phyloP scores from a whole-genome alignment of 2,888 invertebrate genomes.

The Heliconius erato region DNA sequence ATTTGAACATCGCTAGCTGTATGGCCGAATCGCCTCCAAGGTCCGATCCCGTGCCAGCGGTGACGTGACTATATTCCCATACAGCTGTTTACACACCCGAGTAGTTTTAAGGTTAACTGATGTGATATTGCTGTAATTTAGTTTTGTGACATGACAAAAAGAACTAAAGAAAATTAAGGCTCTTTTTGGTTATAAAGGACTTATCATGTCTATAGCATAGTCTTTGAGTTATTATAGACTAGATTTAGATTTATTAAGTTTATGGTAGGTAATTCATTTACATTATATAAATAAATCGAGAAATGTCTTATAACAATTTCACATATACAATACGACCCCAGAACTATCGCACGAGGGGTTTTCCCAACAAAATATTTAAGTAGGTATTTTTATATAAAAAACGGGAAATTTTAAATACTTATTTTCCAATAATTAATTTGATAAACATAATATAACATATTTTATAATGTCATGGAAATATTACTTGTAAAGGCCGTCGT shows the following conservation, averaged over 20 bases:
- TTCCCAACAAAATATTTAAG: not conserved
- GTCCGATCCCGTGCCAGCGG: conserved; percentile 62
- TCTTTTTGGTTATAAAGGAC: too few relatives aligned
- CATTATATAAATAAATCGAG: not conserved
- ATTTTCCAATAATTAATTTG: too few relatives aligned
- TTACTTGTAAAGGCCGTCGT: too few relatives aligned
- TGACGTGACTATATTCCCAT: conserved; percentile 54
- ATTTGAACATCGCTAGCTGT: conserved; percentile 14
- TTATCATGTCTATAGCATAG: too few relatives aligned
- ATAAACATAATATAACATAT: too few relatives aligned
- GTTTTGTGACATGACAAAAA: not conserved
- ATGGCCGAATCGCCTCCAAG: conserved; percentile 57
- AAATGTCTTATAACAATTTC: not conserved
- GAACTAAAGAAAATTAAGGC: not conserved
- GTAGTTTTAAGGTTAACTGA: conserved; percentile 14
- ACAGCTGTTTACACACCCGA: conserved; percentile 57
- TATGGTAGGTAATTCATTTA: not conserved
- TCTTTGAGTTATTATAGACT: too few relatives aligned
- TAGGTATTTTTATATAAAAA: not conserved
- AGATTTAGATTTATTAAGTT: too few relatives aligned
- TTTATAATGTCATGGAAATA: too few relatives aligned
- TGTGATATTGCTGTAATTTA: not conserved
- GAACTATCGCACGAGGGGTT: not conserved
- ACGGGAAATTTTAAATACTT: too few relatives aligned
- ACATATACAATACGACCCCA: not conserved